Percentiles rank a stretch among this genome's conserved stretches.
Evolutionary conservation across 2,888 invertebrate species (phyloP).

Genomic region (Bimastos eiseni): DNA sequence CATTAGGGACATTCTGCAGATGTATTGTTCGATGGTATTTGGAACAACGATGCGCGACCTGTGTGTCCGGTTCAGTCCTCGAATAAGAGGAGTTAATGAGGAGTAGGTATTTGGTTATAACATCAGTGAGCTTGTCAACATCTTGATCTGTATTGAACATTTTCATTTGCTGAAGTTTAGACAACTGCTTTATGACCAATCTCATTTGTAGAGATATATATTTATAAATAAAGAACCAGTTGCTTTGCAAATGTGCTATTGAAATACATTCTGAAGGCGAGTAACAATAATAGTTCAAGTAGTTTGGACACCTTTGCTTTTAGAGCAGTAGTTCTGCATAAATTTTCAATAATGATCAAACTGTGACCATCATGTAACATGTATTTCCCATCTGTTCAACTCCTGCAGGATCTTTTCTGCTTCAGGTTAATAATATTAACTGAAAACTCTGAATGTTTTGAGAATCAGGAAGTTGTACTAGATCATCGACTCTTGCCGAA

Average conservation of each 20-base stretch:
- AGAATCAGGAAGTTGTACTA: neutral
- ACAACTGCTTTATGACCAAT: too few species aligned
- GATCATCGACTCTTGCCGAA: neutral
- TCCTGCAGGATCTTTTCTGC: neutral
- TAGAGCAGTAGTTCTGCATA: neutral
- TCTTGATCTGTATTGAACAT: too few species aligned
- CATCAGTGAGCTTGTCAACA: neutral
- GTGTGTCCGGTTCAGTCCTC: constrained; percentile 75
- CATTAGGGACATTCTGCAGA: constrained; percentile 65
- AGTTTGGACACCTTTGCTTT: neutral
- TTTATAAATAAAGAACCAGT: too few species aligned
- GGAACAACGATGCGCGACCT: constrained; percentile 78
- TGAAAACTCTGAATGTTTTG: neutral
- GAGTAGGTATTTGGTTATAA: constrained; percentile 48
- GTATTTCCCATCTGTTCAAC: neutral
- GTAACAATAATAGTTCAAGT: neutral
- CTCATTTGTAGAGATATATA: too few species aligned
- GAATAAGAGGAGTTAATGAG: constrained; percentile 68
- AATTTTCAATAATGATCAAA: neutral
- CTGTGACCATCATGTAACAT: neutral
- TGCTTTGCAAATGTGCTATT: too few species aligned
- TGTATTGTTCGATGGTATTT: constrained; percentile 78
- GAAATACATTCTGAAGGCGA: too few species aligned
- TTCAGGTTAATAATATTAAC: neutral
- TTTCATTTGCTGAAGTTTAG: too few species aligned